phyloP scores from a whole-genome alignment of 2,113 vertebrate species.

The Dromiciops gliroides region DNA sequence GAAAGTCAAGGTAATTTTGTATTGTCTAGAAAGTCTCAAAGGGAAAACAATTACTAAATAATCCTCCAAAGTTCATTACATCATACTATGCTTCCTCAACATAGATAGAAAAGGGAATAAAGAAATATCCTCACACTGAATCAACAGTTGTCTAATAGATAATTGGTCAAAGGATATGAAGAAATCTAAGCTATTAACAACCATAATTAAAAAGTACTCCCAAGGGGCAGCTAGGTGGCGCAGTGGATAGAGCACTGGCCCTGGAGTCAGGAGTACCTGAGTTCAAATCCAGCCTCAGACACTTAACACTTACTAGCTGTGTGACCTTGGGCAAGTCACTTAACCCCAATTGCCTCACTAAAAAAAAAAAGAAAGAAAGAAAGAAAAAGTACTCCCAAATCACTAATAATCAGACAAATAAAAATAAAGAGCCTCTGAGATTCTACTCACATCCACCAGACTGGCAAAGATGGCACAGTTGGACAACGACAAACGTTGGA shows the following conservation, averaged over 20 bases:
- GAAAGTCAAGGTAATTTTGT: neutral
- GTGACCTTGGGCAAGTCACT: too few species aligned
- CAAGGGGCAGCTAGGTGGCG: too few species aligned
- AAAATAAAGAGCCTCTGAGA: neutral
- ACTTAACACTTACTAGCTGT: too few species aligned
- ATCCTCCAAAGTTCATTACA: accelerated
- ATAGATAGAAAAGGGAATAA: neutral
- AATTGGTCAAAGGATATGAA: neutral
- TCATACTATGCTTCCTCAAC: neutral
- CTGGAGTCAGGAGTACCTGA: too few species aligned
- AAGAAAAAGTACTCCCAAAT: neutral
- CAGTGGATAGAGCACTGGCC: too few species aligned
- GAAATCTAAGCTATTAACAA: neutral
- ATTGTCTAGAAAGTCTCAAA: too few species aligned
- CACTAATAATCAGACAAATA: neutral
- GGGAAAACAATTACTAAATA: accelerated
- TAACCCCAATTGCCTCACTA: too few species aligned
- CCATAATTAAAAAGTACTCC: neutral
- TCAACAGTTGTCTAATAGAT: neutral
- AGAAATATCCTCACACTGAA: accelerated
- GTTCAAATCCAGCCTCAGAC: too few species aligned
- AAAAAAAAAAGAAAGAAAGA: too few species aligned
- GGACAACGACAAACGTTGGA: neutral
- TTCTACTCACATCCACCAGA: neutral
- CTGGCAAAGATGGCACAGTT: neutral